phyloP scores from a whole-genome alignment of 1,140 invertebrate genomes.

The Octopus sinensis region DNA sequence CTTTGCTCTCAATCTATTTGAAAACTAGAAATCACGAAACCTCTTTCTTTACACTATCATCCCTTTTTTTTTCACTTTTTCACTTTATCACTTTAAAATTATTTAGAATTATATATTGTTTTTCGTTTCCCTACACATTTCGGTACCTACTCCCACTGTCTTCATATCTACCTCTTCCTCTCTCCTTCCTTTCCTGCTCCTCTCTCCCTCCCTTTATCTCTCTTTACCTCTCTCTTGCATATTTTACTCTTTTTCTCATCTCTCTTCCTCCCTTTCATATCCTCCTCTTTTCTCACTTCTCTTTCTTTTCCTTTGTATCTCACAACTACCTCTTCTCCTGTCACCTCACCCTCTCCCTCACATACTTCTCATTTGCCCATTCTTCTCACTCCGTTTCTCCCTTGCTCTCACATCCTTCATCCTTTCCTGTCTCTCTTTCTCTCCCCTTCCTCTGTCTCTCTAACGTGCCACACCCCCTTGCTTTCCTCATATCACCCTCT shows the following conservation, averaged over 20 bases:
- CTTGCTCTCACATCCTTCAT: no score
- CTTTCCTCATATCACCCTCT: no score
- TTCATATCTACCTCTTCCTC: slow-evolving; percentile 72
- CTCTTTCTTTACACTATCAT: slow-evolving; percentile 77
- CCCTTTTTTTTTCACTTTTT: slow-evolving; percentile 60
- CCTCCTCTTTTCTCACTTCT: not conserved
- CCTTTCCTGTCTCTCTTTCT: no score
- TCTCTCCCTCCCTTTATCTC: slow-evolving; percentile 32
- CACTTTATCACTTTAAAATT: not conserved
- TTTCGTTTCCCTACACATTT: not conserved
- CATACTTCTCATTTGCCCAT: no score
- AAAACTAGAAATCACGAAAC: not conserved
- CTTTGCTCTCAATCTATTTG: not conserved
- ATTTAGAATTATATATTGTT: no score
- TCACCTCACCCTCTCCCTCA: no score
- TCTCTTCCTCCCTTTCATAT: slow-evolving; percentile 11
- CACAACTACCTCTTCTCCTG: no score
- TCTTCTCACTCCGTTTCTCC: no score
- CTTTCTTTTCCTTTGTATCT: not conserved
- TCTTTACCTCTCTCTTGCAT: slow-evolving; percentile 64
- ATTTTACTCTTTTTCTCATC: not conserved
- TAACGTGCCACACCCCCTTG: no score
- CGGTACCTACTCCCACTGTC: slow-evolving; percentile 78
- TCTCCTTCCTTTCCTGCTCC: slow-evolving; percentile 63
- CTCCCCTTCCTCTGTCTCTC: no score